Evolutionary conservation across 2,113 vertebrate genomes (phyloP), one percentile per base, ranked within the genome.

Genomic region (Antidorcas marsupialis): DNA sequence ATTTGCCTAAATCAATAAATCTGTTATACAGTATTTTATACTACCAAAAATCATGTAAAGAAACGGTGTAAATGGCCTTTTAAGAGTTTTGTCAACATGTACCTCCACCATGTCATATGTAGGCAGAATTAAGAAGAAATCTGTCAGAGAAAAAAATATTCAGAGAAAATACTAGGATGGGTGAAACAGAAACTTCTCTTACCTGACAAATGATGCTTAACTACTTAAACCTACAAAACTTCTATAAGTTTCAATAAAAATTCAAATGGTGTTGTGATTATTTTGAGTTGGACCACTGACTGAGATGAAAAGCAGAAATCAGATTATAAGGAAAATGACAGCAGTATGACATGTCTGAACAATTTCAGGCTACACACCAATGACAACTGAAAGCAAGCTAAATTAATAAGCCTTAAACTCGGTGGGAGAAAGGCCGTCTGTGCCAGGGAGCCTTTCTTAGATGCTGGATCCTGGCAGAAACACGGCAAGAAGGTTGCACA

Each of bases 331-430:
- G 76, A 94, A 97, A 97, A 97, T 86, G 85, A 95, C 11, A 47
- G 19, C 62, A 93, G 50, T 43, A 64, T 88, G 78, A 92, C 85
- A 60, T 45, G 33, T 59, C 60, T 94, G 53, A 94, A 95, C 28
- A 85, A 93, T 71, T 94, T 97, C 92, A 93, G 55, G 62, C 62
- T 94, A 91, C 86, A 93, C 91, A 86, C 84, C 95, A 96, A 86
- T 76, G 45, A 91, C 25, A 83, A 97, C 0, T 60, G 88, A 98
- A 94, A 96, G 28, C 36, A 91, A 91, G 36, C 74, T 90, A 94
- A 92, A 84, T 76, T 82, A 97, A 64, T 85, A 91, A 91, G 85
- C 43, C 59, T 43, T 93, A 33, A 84, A 59, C 81, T 88, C 96
- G 62, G 89, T 50, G 52, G 93, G 86, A 96, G 78, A 90, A 97